Evolutionary conservation across 2,113 vertebrate species (phyloP).

Genomic region (Nymphicus hollandicus): DNA sequence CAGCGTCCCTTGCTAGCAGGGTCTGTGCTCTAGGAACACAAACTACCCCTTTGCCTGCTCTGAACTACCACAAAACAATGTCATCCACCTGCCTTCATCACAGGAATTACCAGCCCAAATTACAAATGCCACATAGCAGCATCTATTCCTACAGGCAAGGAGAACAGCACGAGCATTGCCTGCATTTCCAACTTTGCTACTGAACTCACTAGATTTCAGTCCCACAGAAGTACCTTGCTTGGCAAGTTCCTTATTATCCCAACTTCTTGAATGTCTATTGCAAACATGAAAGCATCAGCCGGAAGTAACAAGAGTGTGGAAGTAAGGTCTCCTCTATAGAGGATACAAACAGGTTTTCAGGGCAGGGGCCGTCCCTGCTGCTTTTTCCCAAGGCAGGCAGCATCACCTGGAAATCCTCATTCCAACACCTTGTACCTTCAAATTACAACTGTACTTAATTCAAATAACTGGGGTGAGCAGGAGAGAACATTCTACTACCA

Average conservation of each 20-base stretch:
- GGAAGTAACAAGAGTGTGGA: not conserved
- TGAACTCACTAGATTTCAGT: not conserved
- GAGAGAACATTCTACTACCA: not conserved
- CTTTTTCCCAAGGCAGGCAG: not conserved
- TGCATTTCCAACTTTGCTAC: not conserved
- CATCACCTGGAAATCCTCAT: not conserved
- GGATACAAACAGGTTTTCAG: not conserved
- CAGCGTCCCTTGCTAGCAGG: not conserved
- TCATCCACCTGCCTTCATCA: not conserved
- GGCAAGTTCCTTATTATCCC: not conserved
- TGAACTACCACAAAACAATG: not conserved
- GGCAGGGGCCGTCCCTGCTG: not conserved
- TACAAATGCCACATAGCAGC: not conserved
- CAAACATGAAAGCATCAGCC: not conserved
- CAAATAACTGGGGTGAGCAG: not conserved
- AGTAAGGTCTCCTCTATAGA: not conserved
- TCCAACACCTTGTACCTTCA: not conserved
- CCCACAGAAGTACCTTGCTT: not conserved
- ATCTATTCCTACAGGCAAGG: not conserved
- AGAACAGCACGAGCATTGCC: not conserved
- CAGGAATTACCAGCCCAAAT: not conserved
- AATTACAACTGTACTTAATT: not conserved
- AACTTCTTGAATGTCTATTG: not conserved
- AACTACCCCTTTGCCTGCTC: not conserved
- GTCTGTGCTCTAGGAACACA: not conserved